These are phyloP conservation scores for Conus betulinus DNA, from an alignment of 1,140 invertebrate species.

Conservation along the genomic window DNA sequence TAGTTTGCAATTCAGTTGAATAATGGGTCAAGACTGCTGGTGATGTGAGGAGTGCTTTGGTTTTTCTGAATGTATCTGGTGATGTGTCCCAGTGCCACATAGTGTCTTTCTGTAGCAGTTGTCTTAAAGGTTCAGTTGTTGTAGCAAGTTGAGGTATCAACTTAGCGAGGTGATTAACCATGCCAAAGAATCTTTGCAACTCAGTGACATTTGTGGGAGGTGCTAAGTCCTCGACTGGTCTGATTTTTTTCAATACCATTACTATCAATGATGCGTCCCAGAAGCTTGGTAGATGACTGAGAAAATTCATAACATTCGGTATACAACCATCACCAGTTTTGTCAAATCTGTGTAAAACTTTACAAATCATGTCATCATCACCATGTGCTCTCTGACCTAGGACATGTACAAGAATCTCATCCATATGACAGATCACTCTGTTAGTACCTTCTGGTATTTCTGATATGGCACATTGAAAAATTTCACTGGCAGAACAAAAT, in stretches of 20 bases:
- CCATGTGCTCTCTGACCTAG: conserved; percentile 50
- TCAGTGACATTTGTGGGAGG: conserved; percentile 56
- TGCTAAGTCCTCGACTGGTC: conserved; percentile 52
- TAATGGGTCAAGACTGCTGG: conserved; percentile 46
- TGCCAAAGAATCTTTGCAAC: conserved; percentile 27
- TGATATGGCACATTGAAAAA: conserved; percentile 44
- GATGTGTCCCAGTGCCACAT: no score
- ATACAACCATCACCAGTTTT: conserved; percentile 51
- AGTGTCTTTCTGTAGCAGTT: conserved; percentile 38
- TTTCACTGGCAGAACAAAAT: conserved; percentile 55
- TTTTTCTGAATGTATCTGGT: conserved; percentile 26
- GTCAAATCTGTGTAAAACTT: conserved; percentile 51
- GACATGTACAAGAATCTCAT: conserved; percentile 62
- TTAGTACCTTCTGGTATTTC: not conserved
- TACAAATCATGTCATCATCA: conserved; percentile 24
- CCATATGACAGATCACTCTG: conserved; percentile 41
- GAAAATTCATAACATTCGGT: conserved; percentile 45
- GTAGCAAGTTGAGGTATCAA: conserved; percentile 16
- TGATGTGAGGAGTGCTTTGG: conserved; percentile 45
- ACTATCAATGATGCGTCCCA: conserved; percentile 23
- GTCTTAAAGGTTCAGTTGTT: not conserved
- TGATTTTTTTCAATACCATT: conserved; percentile 58
- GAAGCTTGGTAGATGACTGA: conserved; percentile 14
- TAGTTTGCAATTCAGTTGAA: conserved; percentile 33
- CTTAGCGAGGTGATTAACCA: conserved; percentile 38